Base-by-base conservation (phyloP, 2,888 invertebrate genomes). In the Andrena flavipes region DNA sequence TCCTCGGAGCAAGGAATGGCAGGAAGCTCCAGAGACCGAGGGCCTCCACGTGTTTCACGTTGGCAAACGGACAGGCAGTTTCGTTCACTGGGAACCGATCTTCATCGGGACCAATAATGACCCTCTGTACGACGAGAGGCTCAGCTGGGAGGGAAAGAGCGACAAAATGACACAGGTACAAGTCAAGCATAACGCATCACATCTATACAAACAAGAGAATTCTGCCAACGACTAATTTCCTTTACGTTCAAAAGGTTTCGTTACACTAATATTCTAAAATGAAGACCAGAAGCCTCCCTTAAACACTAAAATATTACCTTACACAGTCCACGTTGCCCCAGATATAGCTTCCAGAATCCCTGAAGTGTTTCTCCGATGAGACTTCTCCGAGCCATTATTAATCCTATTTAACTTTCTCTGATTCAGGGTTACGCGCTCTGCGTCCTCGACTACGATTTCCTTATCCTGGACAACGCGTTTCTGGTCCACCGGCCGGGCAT, bases 121-220 rank as follows among this genome's bases (percentile, higher is more conserved):
- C 91, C 98, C 98, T 0, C 95, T 97, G 86, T 98, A 98, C 93
- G 98, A 98, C 88, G 98, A 98, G 93, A 95, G 98, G 91, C 96
- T 98, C 82, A 98, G 97, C 93, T 98, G 98, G 98, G 98, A 99
- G 93, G 98, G 98, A 60, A 98, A 98, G 94, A 97, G 97, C 94
- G 98, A 99, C 94, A 98, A 98, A 95, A 98, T 98, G 98, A 97
- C 98, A 80, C 98, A 98, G 97, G 98, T 98, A 93, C 92, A 86
- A 20, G 10, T 20, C 7, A 33, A 64, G 10, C 8, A 6, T 26
- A 48, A 23, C 0, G 6, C 2, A 20, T 5, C 4, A 2, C 10
- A 35, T 4, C 13, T 26, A n/a, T 0, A 13, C n/a, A 8, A 10
- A 13, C 13, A 0, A 8, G 26, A 56, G 23, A 23, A 54, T 54